These are phyloP conservation scores for Neoitamus cyanurus DNA, from an alignment of 2,888 invertebrate species.

Conservation along the genomic window DNA sequence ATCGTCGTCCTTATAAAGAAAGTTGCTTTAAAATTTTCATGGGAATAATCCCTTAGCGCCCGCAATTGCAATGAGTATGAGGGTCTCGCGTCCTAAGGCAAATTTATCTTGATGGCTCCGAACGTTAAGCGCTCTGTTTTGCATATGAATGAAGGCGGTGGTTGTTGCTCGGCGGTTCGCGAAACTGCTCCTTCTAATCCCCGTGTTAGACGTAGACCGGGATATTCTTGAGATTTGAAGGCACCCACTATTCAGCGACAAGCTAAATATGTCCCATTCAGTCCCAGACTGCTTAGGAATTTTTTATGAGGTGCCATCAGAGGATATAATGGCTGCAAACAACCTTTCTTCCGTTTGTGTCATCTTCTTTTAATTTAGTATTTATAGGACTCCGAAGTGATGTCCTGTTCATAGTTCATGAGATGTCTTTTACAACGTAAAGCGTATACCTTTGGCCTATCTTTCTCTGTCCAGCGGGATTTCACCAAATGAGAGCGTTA, in stretches of 20 bases:
- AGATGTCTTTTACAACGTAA: too few species aligned
- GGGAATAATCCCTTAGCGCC: neutral
- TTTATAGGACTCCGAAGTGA: neutral
- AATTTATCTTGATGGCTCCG: neutral
- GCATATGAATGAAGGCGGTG: neutral
- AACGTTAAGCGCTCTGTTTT: neutral
- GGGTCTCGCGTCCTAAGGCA: neutral
- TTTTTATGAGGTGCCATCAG: neutral
- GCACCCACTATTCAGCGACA: neutral
- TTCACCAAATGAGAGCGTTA: neutral
- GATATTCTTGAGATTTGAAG: neutral
- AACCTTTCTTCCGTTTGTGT: neutral
- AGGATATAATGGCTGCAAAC: neutral
- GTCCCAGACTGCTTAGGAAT: too few species aligned
- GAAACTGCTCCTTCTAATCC: neutral
- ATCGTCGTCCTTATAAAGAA: neutral
- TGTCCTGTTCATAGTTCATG: neutral
- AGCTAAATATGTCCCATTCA: too few species aligned
- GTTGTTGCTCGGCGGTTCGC: neutral
- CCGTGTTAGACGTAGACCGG: neutral
- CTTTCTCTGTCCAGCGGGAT: too few species aligned
- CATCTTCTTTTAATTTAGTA: neutral
- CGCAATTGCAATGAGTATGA: neutral
- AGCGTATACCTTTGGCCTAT: too few species aligned
- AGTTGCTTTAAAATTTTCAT: neutral